Percentiles rank a stretch among this genome's conserved stretches.
These are phyloP conservation scores for Xerus rutilus DNA, from an alignment of 2,797 vertebrate genomes.

Conservation along the genomic window DNA sequence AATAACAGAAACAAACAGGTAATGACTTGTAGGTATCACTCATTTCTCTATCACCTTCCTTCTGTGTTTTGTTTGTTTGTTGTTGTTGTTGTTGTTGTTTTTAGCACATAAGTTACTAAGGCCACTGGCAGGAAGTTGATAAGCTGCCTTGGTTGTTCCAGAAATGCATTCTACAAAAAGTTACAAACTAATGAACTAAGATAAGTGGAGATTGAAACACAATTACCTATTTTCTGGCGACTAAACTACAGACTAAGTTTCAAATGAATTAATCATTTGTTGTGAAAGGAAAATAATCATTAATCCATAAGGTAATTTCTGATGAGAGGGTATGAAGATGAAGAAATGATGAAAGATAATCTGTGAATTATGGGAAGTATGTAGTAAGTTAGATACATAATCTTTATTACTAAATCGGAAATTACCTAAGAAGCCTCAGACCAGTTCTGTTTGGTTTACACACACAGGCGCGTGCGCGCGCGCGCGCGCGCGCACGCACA, in stretches of 20 bases:
- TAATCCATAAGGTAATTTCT: conserved; percentile 43
- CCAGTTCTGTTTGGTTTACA: not conserved
- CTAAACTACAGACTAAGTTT: conserved; percentile 48
- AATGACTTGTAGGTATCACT: conserved; percentile 24
- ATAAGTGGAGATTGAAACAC: conserved; percentile 52
- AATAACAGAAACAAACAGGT: conserved; percentile 53
- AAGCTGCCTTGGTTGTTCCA: conserved; percentile 32
- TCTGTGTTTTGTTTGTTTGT: conserved; percentile 8
- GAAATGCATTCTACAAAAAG: conserved; percentile 59
- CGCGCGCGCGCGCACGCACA: too few relatives aligned
- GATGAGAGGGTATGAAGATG: conserved; percentile 33
- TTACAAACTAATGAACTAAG: conserved; percentile 66
- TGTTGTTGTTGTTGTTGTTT: not conserved
- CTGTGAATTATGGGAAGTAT: conserved; percentile 5
- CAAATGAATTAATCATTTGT: conserved; percentile 19
- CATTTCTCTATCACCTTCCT: conserved; percentile 30
- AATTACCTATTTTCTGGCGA: conserved; percentile 14
- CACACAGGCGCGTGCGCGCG: too few relatives aligned
- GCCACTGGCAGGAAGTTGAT: not conserved
- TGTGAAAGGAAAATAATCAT: conserved; percentile 52
- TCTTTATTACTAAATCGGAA: not conserved
- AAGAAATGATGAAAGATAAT: conserved; percentile 26
- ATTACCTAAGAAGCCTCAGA: conserved; percentile 16
- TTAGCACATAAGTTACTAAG: conserved; percentile 54
- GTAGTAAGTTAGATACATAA: conserved; percentile 31